These are phyloP conservation scores for Copidosoma floridanum DNA, from an alignment of 1,140 invertebrate species.

Conservation along the genomic window DNA sequence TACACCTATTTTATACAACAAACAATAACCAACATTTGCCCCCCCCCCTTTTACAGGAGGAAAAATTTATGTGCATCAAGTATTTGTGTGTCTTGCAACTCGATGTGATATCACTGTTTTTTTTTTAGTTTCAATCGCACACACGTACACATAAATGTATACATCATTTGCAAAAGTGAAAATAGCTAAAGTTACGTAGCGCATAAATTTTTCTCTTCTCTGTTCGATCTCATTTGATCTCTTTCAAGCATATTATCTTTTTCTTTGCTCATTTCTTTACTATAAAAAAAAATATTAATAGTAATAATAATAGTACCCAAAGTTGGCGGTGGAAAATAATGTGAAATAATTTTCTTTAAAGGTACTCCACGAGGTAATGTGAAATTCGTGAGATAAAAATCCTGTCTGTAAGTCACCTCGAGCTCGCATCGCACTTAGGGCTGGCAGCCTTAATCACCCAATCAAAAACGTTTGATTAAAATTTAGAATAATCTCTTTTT, in stretches of 20 bases:
- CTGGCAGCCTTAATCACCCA: background rate
- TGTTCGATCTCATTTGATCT: no score
- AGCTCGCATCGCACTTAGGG: conserved; percentile 29
- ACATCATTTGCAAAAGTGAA: no score
- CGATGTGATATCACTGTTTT: background rate
- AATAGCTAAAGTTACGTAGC: no score
- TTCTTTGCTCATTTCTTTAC: no score
- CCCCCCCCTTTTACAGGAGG: background rate
- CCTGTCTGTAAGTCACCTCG: conserved; percentile 49
- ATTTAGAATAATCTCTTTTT: no score
- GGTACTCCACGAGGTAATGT: conserved; percentile 57
- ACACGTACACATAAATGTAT: background rate
- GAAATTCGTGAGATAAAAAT: conserved; percentile 52
- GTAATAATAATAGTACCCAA: no score
- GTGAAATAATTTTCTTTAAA: conserved; percentile 51
- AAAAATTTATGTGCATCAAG: background rate
- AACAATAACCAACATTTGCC: no score
- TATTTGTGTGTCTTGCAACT: background rate
- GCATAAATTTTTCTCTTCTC: conserved; percentile 9
- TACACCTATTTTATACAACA: no score
- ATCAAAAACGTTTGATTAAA: no score
- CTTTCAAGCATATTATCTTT: no score
- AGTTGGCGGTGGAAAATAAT: no score
- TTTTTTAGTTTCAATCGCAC: background rate
- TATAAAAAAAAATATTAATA: no score